A percentile compares a stretch with the other conserved stretches of the same genome.
phyloP scores from a whole-genome alignment of 2,113 vertebrate genomes.

The Burhinus oedicnemus region DNA sequence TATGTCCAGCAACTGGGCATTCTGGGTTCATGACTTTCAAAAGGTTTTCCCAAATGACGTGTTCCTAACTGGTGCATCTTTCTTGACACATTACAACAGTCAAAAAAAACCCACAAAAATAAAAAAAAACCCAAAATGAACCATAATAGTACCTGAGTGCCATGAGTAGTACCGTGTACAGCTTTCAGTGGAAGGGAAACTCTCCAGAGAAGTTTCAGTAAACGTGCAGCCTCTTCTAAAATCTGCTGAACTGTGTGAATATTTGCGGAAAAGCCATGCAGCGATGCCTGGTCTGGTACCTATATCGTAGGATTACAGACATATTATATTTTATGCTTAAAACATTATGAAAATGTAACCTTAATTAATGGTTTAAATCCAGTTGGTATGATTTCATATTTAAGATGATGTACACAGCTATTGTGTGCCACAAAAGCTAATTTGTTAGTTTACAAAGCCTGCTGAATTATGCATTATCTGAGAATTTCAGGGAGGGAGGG shows the following conservation, averaged over 20 bases:
- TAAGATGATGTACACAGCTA: slow-evolving; percentile 1
- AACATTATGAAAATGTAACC: neutral
- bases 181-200: slow-evolving; percentile 81
- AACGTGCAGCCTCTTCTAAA: slow-evolving; percentile 85
- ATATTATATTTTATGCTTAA: neutral
- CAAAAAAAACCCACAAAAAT: neutral
- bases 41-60: neutral
- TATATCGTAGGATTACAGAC: neutral
- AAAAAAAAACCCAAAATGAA: neutral
- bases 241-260: slow-evolving; percentile 80
- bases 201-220: slow-evolving; percentile 91
- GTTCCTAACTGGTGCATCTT: neutral
- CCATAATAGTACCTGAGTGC: slow-evolving; percentile 62
- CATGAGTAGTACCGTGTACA: slow-evolving; percentile 24
- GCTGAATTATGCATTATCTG: slow-evolving; percentile 49
- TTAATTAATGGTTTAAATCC: slow-evolving; percentile 34
- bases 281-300: slow-evolving; percentile 61
- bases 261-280: slow-evolving; percentile 69
- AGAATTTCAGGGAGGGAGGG: neutral
- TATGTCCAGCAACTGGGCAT: neutral
- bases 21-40: neutral
- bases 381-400: neutral
- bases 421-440: slow-evolving; percentile 15
- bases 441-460: slow-evolving; percentile 29
- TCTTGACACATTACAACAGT: neutral